These are phyloP conservation scores for Lasioglossum malachurum DNA, from an alignment of 2,888 invertebrate species.

Conservation along the genomic window DNA sequence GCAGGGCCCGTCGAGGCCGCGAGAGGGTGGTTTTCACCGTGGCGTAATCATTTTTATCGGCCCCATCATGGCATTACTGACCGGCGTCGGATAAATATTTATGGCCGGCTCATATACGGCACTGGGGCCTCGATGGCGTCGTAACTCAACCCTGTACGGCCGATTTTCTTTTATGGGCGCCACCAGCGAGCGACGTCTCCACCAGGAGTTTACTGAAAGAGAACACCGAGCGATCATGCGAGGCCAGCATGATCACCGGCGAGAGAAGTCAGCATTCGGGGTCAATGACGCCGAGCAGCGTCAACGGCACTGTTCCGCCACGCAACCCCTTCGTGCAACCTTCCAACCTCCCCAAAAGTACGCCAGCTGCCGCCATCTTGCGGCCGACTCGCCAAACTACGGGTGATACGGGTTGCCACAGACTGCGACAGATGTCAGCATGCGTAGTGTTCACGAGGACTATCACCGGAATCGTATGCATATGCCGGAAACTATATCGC, in stretches of 20 bases:
- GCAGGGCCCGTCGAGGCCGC: background rate
- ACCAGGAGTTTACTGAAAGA: slow-evolving; percentile 37
- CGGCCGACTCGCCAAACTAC: slow-evolving; percentile 43
- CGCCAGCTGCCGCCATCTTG: slow-evolving; percentile 52
- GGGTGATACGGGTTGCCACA: slow-evolving; percentile 38
- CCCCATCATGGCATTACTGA: slow-evolving; percentile 39
- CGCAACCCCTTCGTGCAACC: background rate
- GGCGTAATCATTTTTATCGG: slow-evolving; percentile 68
- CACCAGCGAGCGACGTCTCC: slow-evolving; percentile 32
- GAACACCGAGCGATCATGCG: background rate
- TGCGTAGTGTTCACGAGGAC: slow-evolving; percentile 35
- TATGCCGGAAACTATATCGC: background rate
- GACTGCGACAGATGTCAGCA: slow-evolving; percentile 61
- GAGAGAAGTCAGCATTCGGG: background rate
- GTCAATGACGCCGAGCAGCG: slow-evolving; percentile 17
- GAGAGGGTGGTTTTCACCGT: slow-evolving; percentile 47
- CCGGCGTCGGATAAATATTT: slow-evolving; percentile 67
- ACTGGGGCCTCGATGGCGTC: slow-evolving; percentile 47
- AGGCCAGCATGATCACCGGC: slow-evolving; percentile 20
- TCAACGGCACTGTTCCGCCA: slow-evolving; percentile 1
- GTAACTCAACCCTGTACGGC: slow-evolving; percentile 60
- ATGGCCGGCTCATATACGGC: slow-evolving; percentile 46
- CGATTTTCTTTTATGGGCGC: slow-evolving; percentile 51
- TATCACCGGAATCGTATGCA: background rate
- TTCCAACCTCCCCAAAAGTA: slow-evolving; percentile 29